Evolutionary conservation across 2,113 vertebrate genomes (phyloP), one percentile per base, ranked within the genome.

Genomic region (Oncorhynchus masou): DNA sequence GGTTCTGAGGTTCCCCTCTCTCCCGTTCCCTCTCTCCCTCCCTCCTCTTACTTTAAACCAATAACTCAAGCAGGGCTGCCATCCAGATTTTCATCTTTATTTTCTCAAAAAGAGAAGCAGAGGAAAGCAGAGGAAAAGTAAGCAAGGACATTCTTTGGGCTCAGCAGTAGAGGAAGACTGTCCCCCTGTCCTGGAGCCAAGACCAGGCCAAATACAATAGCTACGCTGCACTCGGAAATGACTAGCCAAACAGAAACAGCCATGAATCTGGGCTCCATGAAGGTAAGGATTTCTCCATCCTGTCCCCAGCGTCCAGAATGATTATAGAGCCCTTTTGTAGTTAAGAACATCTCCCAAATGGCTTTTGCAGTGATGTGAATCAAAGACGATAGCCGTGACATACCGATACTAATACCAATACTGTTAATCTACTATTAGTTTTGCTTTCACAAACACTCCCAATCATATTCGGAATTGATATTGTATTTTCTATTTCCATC

Each of bases 121-220:
- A 81, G 60, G 60, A 68, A 88, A 83, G 87, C 16, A 77, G 16
- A 88, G 85, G 90, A 94, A 95, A 97, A 96, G 94, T 93, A 95
- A 96, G 92, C 92, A 93, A 82, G 81, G 83, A 93, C 94, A 94
- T 92, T 93, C 91, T 94, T 92, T 86, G 76, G 74, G n/a, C 91
- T 91, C 85, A 81, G 87, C 87, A 89, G 92, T n/a, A 81, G 91
- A 88, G 84, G 92, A 94, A 94, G 88, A 99, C 94, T 91, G 91
- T 93, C 93, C 93, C 92, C 92, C 95, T 97, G 94, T 97, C 87
- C 92, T 91, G 82, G 67, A 87, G 86, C 83, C 80, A 66, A 76
- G 7, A 83, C 76, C 85, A 31, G 81, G 95, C 97, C 96, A 98
- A 99, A 94, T 94, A 94, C 97, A 98, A 99, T 91, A 97, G 84